These are phyloP conservation scores for Muraenolepis orangiensis DNA, from an alignment of 2,797 vertebrate genomes.

Conservation along the genomic window DNA sequence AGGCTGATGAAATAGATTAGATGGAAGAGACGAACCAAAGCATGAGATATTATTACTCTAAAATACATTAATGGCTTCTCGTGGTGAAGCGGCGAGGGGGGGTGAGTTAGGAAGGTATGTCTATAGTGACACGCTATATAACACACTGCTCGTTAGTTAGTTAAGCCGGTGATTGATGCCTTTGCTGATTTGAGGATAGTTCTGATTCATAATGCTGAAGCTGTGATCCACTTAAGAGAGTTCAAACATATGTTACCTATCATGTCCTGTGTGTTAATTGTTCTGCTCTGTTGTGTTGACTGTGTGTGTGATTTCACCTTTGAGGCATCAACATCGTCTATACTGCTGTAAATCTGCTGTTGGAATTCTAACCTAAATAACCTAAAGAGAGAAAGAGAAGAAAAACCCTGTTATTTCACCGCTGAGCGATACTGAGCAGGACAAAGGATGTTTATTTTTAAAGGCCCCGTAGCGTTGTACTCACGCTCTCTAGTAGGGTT, in stretches of 20 bases:
- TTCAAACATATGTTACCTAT: background rate
- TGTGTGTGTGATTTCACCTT: no score
- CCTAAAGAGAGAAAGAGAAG: slow-evolving; percentile 30
- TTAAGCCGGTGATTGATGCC: slow-evolving; percentile 55
- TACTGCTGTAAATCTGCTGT: background rate
- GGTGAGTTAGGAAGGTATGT: slow-evolving; percentile 4
- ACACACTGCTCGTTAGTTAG: slow-evolving; percentile 45
- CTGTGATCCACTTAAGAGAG: background rate
- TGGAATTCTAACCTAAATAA: slow-evolving; percentile 22
- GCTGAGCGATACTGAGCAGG: slow-evolving; percentile 11
- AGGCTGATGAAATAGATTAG: slow-evolving; percentile 71
- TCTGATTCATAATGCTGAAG: background rate
- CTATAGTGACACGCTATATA: slow-evolving; percentile 35
- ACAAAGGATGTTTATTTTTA: slow-evolving; percentile 46
- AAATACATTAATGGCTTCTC: slow-evolving; percentile 64
- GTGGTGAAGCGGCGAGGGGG: slow-evolving; percentile 6
- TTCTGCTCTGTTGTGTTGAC: background rate
- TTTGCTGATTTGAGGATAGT: slow-evolving; percentile 43
- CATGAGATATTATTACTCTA: slow-evolving; percentile 65
- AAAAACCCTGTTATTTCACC: slow-evolving; percentile 10
- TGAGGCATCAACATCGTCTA: background rate
- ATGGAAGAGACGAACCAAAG: slow-evolving; percentile 54
- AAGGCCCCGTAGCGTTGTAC: slow-evolving; percentile 1
- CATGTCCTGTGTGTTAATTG: background rate
- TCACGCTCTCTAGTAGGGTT: slow-evolving; percentile 40